Evolutionary conservation across 2,888 invertebrate species (phyloP), one percentile per base, ranked within the genome.

Genomic region (Drosophila kambysellisi): DNA sequence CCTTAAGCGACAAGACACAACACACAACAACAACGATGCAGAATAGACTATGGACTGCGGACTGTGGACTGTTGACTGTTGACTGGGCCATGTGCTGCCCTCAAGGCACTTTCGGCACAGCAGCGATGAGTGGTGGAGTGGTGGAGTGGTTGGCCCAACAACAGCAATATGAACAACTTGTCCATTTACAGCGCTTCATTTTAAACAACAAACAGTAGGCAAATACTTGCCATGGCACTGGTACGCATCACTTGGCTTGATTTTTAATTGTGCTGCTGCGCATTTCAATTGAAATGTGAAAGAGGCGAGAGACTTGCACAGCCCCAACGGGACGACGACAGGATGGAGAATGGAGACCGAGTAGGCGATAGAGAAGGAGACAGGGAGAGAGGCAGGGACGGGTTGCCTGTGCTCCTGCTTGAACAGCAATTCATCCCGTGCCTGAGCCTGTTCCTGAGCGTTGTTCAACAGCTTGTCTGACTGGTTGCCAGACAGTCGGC

Each of bases 251-350:
- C 84, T 76, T 72, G 79, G 73, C 82, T 74, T 79, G 76, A 79
- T 84, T 83, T 82, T 82, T 82, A 82, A 83, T 82, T 79, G 79
- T 84, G 79, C 82, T 83, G 79, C 82, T 79, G 72, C 69, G 79
- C 82, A 81, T 84, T 82, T 82, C 69, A 76, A 82, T 81, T 83
- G 75, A 80, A 81, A 77, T 77, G 75, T 76, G 76, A 71, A 81
- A 82, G 77, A 71, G 66, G 62, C 76, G 65, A 66, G 69, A 32
- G 68, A 50, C 70, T 57, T 6, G 20, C 60, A 59, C 32, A 51
- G 39, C 56, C 70, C 79, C 76, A 69, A 53, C 41, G 76, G 73
- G 63, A 70, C 46, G 70, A 62, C 20, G 56, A 66, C 61, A 70
- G 69, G 54, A 77, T 61, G 62, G 52, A 32, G 52, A 46, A 48